Base-by-base conservation (phyloP, 2,888 invertebrate genomes). In the Heliconius erato region DNA sequence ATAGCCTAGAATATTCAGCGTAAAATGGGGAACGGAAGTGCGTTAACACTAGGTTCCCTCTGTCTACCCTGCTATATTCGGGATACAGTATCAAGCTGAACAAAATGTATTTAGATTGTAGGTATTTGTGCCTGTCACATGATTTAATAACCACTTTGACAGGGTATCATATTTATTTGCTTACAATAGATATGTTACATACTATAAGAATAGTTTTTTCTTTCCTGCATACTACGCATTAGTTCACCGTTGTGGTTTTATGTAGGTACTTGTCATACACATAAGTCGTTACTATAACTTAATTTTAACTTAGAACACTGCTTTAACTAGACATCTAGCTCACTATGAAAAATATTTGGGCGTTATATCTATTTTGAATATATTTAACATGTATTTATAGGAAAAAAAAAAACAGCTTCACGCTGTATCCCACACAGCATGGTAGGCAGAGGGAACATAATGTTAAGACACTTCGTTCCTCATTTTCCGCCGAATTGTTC, bases 101-200 rank as follows among this genome's bases (percentile, higher is more conserved):
- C 7, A 54, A 49, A 54, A 19, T 26, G 1, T 65, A n/a, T 65
- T n/a, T 65, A 65, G 4, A n/a, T n/a, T 26, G 16, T 26, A 44
- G 44, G 5, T 71, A 71, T 5, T 71, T 40, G 12, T 71, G 35
- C 23, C 3, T 69, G 54, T 74, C 35, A 35, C n/a, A 63, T 19
- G 26, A 63, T 76, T 7, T 67, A 3, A 35, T 78, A 49, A 49
- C 67, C 35, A 9, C 44, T 44, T 44, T 26, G 26, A 63, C 44
- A 28, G 40, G 26, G 40, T 65, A 77, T 44, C 65, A 65, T 78
- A 65, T 67, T 40, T 65, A 40, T 78, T 67, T 67, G 72, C 26
- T 26, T 72, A 72, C 40, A 19, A 40, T 77, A n/a, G 26, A 40
- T 77, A 59, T 74, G 23, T 11, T 35, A 63, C 28, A 77, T 63